phyloP scores from a whole-genome alignment of 2,888 invertebrate genomes.

The Cerastis rubricosa region DNA sequence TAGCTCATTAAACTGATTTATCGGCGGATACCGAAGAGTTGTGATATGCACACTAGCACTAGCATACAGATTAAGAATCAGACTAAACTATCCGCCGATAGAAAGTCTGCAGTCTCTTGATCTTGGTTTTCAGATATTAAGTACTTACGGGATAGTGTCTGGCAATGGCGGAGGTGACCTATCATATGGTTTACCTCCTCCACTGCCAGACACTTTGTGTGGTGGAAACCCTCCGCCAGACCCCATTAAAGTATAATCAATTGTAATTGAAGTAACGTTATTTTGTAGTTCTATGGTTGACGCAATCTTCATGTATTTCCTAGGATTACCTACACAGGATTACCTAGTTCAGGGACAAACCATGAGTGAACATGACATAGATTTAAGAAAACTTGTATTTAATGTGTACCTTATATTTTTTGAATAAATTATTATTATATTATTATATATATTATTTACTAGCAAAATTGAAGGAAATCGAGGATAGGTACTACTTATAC shows the following conservation, averaged over 20 bases:
- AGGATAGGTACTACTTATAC: slow-evolving; percentile 18
- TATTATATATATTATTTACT: no score
- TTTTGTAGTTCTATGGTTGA: not conserved
- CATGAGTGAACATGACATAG: no score
- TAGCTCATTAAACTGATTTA: no score
- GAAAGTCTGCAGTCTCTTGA: not conserved
- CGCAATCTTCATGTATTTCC: not conserved
- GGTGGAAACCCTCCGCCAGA: not conserved
- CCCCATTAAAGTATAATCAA: not conserved
- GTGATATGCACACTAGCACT: no score
- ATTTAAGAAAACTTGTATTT: no score
- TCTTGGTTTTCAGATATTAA: not conserved
- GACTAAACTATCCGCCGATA: not conserved
- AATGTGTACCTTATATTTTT: no score
- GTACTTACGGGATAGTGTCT: not conserved
- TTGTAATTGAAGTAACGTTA: not conserved
- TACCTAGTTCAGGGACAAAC: no score
- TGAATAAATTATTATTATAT: no score
- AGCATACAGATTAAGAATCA: not conserved
- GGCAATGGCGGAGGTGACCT: not conserved
- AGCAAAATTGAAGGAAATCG: slow-evolving; percentile 19
- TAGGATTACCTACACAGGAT: no score
- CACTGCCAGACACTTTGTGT: not conserved
- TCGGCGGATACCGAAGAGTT: no score
- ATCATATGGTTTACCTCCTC: not conserved